A percentile compares a stretch with the other conserved stretches of the same genome.
Evolutionary conservation across 2,888 invertebrate genomes (phyloP).

Genomic region (Pseudococcus jackbeardsleyi): DNA sequence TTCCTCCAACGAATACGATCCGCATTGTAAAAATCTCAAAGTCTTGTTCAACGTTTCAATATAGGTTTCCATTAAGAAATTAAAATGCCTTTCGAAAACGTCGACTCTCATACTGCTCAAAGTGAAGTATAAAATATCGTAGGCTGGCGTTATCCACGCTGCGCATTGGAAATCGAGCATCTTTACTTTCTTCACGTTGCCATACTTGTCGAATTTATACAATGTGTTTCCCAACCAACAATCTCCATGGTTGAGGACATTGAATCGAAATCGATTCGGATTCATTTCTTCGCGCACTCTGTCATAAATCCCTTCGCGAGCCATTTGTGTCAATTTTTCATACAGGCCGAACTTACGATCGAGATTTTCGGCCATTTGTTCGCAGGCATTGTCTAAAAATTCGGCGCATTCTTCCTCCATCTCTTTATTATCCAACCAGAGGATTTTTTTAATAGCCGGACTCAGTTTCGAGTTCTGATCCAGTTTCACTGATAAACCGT

Average conservation of each 20-base stretch:
- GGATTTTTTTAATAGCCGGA: background rate
- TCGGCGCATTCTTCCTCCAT: background rate
- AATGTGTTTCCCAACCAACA: slow-evolving; percentile 1
- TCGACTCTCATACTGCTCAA: slow-evolving; percentile 1
- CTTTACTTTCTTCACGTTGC: slow-evolving; percentile 38
- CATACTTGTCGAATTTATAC: slow-evolving; percentile 29
- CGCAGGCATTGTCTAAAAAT: background rate
- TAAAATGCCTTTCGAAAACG: slow-evolving; percentile 10
- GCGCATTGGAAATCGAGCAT: background rate
- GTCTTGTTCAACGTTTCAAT: slow-evolving; percentile 1
- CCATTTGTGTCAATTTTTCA: background rate
- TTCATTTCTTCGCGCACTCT: background rate
- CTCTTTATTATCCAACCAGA: background rate
- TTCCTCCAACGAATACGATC: background rate
- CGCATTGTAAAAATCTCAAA: background rate
- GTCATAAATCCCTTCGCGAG: background rate
- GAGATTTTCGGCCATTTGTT: background rate
- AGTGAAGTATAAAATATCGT: background rate
- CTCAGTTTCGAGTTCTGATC: background rate
- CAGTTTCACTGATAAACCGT: slow-evolving; percentile 20
- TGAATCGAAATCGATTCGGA: background rate
- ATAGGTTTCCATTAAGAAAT: slow-evolving; percentile 11
- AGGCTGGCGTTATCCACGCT: background rate
- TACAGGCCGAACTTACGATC: background rate
- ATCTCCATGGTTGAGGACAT: slow-evolving; percentile 5